phyloP scores from a whole-genome alignment of 2,113 vertebrate species.

The Engystomops pustulosus region DNA sequence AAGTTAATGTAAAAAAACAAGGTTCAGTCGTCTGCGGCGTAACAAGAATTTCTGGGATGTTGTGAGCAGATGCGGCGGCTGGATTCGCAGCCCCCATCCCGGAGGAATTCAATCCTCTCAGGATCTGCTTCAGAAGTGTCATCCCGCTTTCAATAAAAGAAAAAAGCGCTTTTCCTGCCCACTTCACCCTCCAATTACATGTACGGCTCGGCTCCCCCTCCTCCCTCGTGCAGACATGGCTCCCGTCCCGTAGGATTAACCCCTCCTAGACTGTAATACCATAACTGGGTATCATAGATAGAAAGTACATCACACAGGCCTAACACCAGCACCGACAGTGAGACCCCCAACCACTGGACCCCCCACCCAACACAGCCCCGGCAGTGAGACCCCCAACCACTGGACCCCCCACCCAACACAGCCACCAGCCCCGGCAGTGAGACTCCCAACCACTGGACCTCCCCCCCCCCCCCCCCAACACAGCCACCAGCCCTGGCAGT shows the following conservation, averaged over 20 bases:
- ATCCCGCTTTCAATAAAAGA: slow-evolving; percentile 22
- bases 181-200: slow-evolving; percentile 47
- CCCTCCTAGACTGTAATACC: not conserved
- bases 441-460: not conserved
- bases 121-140: slow-evolving; percentile 43
- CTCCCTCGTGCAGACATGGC: not conserved
- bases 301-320: not conserved
- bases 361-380: too few species aligned
- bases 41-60: not conserved
- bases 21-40: too few species aligned
- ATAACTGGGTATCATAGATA: not conserved
- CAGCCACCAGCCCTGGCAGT: too few species aligned
- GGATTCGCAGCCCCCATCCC: slow-evolving; percentile 7
- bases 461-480: too few species aligned
- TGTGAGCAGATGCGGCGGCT: not conserved
- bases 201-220: slow-evolving; percentile 48
- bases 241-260: not conserved
- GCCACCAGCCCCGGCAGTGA: too few species aligned
- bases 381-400: too few species aligned
- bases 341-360: not conserved
- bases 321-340: too few species aligned
- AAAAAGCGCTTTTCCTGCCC: slow-evolving; percentile 41
- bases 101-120: slow-evolving; percentile 8
- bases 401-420: not conserved
- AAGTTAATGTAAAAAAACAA: too few species aligned